These are phyloP conservation scores for Scomber colias DNA, from an alignment of 2,113 vertebrate genomes.

Conservation along the genomic window DNA sequence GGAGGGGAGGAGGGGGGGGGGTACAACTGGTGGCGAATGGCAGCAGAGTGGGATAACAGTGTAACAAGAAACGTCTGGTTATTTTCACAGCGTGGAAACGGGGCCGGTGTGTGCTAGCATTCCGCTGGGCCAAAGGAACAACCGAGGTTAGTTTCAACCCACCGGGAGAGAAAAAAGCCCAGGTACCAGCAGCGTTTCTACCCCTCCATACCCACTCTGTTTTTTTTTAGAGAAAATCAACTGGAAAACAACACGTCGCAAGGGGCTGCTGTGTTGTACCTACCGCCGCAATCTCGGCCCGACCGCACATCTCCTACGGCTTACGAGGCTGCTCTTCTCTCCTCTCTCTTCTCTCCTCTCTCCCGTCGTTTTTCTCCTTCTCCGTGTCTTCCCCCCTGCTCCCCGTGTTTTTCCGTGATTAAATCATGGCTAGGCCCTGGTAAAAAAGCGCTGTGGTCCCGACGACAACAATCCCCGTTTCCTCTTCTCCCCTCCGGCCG, in stretches of 20 bases:
- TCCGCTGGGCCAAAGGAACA: slow-evolving; percentile 37
- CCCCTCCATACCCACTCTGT: not conserved
- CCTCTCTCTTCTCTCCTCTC: slow-evolving; percentile 33
- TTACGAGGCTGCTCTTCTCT: slow-evolving; percentile 46
- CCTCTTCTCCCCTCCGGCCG: slow-evolving; percentile 56
- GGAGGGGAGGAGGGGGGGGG: not conserved
- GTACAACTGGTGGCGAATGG: slow-evolving; percentile 27
- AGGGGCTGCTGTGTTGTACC: slow-evolving; percentile 54
- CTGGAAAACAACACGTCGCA: slow-evolving; percentile 67
- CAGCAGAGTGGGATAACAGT: slow-evolving; percentile 33
- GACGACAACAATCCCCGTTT: slow-evolving; percentile 66
- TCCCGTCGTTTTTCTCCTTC: slow-evolving; percentile 44
- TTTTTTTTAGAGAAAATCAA: slow-evolving; percentile 20
- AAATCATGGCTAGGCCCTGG: slow-evolving; percentile 62
- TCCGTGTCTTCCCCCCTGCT: slow-evolving; percentile 24
- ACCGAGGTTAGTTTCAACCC: slow-evolving; percentile 34
- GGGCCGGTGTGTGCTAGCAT: slow-evolving; percentile 65
- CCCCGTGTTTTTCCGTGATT: slow-evolving; percentile 48
- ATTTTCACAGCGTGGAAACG: slow-evolving; percentile 65
- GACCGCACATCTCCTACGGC: slow-evolving; percentile 79
- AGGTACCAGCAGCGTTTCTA: slow-evolving; percentile 18
- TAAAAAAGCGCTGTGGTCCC: slow-evolving; percentile 52
- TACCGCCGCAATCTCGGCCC: slow-evolving; percentile 84
- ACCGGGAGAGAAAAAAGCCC: not conserved
- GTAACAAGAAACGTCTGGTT: slow-evolving; percentile 65